Evolutionary conservation across 2,888 invertebrate genomes (phyloP).

Genomic region (Rhagophthalmus giganteus): DNA sequence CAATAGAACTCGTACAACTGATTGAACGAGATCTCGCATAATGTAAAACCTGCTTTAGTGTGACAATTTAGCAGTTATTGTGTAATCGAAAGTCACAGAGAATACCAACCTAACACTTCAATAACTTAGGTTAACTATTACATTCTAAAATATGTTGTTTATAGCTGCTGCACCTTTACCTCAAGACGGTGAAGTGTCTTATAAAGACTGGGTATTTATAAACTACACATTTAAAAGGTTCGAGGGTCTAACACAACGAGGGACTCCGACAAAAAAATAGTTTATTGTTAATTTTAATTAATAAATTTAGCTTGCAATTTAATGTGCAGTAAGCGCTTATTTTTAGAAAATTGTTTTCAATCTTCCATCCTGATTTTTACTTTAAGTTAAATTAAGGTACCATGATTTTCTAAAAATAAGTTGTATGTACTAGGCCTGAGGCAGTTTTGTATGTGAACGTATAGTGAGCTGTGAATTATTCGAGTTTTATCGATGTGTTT

Average conservation of each 20-base stretch:
- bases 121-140: too few species aligned
- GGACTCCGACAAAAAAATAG: slow-evolving; percentile 79
- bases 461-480: slow-evolving; percentile 24
- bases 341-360: slow-evolving; percentile 43
- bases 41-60: too few species aligned
- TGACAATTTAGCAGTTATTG: too few species aligned
- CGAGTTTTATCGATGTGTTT: slow-evolving; percentile 13
- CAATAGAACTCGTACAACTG: too few species aligned
- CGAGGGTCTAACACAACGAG: slow-evolving; percentile 93
- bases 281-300: slow-evolving; percentile 10
- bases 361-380: neutral
- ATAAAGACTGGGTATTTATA: slow-evolving; percentile 99
- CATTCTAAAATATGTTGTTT: slow-evolving; percentile 44
- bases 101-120: too few species aligned
- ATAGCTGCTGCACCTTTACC: slow-evolving; percentile 83
- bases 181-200: slow-evolving; percentile 87
- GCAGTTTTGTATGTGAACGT: slow-evolving; percentile 29
- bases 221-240: slow-evolving; percentile 99
- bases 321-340: slow-evolving; percentile 37
- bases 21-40: too few species aligned
- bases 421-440: slow-evolving; percentile 39
- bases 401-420: slow-evolving; percentile 47
- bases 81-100: too few species aligned
- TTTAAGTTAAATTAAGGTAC: neutral
- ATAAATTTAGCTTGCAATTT: slow-evolving; percentile 26